phyloP scores from a whole-genome alignment of 2,888 invertebrate species.

The Branchellion lobata region DNA sequence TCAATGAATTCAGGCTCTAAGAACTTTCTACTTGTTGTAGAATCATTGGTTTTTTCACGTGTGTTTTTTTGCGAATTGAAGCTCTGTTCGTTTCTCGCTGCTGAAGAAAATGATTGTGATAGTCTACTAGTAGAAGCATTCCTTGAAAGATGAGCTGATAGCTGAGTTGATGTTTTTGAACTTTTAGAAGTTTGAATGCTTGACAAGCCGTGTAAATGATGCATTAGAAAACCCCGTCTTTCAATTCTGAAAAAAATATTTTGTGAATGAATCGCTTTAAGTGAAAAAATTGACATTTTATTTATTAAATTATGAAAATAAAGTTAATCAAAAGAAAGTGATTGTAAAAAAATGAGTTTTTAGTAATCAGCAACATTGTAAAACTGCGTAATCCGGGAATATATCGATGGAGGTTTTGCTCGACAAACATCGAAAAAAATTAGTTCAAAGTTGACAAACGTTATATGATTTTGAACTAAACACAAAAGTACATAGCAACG shows the following conservation, averaged over 20 bases:
- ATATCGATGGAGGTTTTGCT: background rate
- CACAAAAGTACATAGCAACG: too few relatives aligned
- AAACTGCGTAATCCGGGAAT: slow-evolving; percentile 13
- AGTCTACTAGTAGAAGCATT: background rate
- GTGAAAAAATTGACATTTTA: background rate
- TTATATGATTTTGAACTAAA: too few relatives aligned
- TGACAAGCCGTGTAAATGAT: slow-evolving; percentile 6
- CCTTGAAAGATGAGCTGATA: background rate
- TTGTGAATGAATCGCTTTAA: too few relatives aligned
- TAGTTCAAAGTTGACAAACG: too few relatives aligned
- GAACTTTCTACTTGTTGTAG: background rate
- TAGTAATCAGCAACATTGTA: too few relatives aligned
- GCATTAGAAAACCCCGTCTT: background rate
- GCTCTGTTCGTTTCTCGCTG: background rate
- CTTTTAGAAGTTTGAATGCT: background rate
- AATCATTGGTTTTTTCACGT: background rate
- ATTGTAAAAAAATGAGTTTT: background rate
- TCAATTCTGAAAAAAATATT: background rate
- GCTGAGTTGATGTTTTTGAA: background rate
- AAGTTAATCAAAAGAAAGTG: background rate
- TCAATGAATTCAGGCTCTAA: slow-evolving; percentile 44
- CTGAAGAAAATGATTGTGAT: background rate
- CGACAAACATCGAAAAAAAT: slow-evolving; percentile 10
- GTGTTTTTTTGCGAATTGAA: background rate
- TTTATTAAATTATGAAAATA: background rate